Evolutionary conservation across 2,797 vertebrate species (phyloP), one percentile per base, ranked within the genome.

Genomic region (Diplodus puntazzo): DNA sequence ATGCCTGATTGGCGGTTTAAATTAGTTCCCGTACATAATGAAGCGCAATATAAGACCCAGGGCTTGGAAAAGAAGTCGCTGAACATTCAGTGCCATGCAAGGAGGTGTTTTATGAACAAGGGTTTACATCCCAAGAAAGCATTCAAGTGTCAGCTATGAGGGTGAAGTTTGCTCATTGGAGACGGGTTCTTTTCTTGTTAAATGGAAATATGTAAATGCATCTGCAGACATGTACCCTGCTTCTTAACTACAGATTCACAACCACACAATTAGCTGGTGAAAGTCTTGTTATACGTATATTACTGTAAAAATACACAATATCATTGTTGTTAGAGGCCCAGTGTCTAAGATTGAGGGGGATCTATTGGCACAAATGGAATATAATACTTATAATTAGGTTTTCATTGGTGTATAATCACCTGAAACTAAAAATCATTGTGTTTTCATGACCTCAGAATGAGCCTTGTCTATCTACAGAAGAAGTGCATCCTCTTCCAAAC

Each of bases 31-130:
- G 25, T 79, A 63, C 43, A 82, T 80, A 78, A 69, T 69, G 5
- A 83, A 72, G 60, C 53, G 76, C 59, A 57, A 0, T 59, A 42
- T 77, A 77, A 77, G 55, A 70, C 20, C 4, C 30, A 39, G n/a
- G 54, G 54, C 69, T 23, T 57, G 39, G 34, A 67, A 27, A 21
- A 58, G 68, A 77, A 46, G 45, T 69, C 50, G 68, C 46, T 81
- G 64, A 77, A 81, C 53, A 69, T 84, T 87, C 80, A 79, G 69
- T 89, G 73, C 60, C 75, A 87, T 89, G 87, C 87, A 85, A 71
- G 42, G 76, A 25, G 8, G 50, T 85, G 63, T 76, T 83, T 85
- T 27, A 61, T 71, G 68, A 52, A 12, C 39, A 73, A 39, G 61
- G 57, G 57, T 64, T 67, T 10, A 23, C 55, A 63, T 82, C 68